These are phyloP conservation scores for Coptodon rendalli DNA, from an alignment of 2,113 vertebrate species.

Conservation along the genomic window DNA sequence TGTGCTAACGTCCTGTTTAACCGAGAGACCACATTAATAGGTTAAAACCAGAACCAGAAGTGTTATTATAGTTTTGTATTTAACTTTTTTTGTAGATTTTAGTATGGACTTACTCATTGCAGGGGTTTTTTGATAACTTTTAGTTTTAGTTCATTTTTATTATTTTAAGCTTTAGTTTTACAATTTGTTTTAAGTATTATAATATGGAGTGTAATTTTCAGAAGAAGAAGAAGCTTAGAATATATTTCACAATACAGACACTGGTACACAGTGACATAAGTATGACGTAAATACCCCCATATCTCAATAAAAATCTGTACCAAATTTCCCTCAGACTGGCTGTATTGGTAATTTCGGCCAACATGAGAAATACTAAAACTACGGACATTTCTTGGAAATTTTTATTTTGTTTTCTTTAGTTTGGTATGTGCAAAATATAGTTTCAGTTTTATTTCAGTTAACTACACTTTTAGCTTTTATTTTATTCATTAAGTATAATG, in stretches of 20 bases:
- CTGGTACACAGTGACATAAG: background rate
- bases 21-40: background rate
- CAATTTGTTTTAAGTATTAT: background rate
- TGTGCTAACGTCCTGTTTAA: background rate
- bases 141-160: background rate
- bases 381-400: background rate
- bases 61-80: background rate
- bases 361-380: background rate
- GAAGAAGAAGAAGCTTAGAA: rapidly evolving
- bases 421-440: background rate
- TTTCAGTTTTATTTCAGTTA: background rate
- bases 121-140: background rate
- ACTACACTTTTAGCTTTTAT: background rate
- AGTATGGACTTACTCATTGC: background rate
- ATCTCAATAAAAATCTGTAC: background rate
- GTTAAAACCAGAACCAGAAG: background rate
- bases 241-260: background rate
- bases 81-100: background rate
- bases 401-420: background rate
- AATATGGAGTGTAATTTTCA: background rate
- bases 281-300: background rate
- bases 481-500: background rate
- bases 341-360: rapidly evolving
- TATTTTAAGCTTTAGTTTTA: background rate
- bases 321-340: background rate